Conservation (phyloP, 2,113 vertebrate species). For the Henicopernis longicauda region DNA sequence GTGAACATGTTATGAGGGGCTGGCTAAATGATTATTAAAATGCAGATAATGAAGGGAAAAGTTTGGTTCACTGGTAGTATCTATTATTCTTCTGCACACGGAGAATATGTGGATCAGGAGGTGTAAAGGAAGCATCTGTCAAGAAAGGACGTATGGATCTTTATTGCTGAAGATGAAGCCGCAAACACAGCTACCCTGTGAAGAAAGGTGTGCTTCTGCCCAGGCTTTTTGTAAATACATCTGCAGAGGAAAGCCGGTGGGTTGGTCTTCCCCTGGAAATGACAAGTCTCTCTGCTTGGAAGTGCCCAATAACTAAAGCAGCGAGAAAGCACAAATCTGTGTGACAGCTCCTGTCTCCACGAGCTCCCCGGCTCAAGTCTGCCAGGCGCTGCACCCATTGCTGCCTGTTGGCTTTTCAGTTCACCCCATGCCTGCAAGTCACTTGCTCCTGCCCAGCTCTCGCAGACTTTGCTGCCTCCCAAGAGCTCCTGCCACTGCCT, state of each 20-base stretch:
- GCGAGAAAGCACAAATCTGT: not conserved
- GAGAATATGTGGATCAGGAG: not conserved
- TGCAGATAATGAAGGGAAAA: not conserved
- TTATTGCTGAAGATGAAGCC: not conserved
- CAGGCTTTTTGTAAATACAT: not conserved
- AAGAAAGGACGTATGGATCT: not conserved
- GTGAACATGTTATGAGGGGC: not conserved
- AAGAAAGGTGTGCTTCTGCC: not conserved
- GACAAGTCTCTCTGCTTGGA: not conserved
- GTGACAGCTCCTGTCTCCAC: not conserved
- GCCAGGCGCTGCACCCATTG: not conserved
- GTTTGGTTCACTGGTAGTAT: not conserved
- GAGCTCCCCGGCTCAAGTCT: not conserved
- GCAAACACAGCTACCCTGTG: accelerated
- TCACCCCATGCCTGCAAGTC: not conserved
- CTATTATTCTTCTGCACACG: not conserved
- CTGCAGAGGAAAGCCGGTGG: not conserved
- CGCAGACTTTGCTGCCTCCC: not conserved
- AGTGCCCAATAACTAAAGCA: not conserved
- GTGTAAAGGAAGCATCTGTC: not conserved
- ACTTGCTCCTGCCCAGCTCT: not conserved
- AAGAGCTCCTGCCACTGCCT: not conserved
- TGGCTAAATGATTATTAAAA: not conserved
- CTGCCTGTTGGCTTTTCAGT: not conserved
- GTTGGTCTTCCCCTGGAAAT: not conserved